phyloP scores from a whole-genome alignment of 2,888 invertebrate species.

The Philhelius pedissequus region DNA sequence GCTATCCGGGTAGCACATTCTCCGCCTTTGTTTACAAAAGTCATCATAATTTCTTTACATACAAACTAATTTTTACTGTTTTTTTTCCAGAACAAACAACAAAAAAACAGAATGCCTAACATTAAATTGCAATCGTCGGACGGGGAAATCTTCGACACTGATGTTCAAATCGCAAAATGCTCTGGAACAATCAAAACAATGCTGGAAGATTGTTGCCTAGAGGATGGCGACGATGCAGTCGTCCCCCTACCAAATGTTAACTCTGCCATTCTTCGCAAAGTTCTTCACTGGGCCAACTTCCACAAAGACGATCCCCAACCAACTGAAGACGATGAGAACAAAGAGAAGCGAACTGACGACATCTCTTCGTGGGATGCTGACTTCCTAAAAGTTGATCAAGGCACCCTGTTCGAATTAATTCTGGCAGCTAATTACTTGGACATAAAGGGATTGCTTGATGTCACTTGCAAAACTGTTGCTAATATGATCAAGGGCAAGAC shows the following conservation, averaged over 20 bases:
- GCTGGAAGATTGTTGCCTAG: slow-evolving; percentile 96
- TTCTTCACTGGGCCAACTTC: slow-evolving; percentile 94
- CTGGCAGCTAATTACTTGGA: slow-evolving; percentile 98
- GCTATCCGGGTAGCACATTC: neutral
- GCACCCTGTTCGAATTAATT: slow-evolving; percentile 96
- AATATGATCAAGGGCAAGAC: slow-evolving; percentile 99
- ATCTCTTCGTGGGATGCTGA: slow-evolving; percentile 99
- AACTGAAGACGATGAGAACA: slow-evolving; percentile 98
- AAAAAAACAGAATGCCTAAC: slow-evolving; percentile 87
- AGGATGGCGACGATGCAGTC: slow-evolving; percentile 94
- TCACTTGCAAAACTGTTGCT: slow-evolving; percentile 98
- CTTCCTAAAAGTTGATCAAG: slow-evolving; percentile 98
- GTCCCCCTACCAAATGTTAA: slow-evolving; percentile 98
- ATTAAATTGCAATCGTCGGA: slow-evolving; percentile 97
- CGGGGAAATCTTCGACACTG: slow-evolving; percentile 96
- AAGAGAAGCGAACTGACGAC: slow-evolving; percentile 99
- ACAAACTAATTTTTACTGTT: neutral
- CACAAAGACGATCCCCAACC: slow-evolving; percentile 97
- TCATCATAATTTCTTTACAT: neutral
- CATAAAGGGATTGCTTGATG: slow-evolving; percentile 96
- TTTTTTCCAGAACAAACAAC: neutral
- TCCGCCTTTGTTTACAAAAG: slow-evolving; percentile 56
- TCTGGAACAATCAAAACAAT: slow-evolving; percentile 99
- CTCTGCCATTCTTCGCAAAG: slow-evolving; percentile 96
- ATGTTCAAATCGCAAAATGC: slow-evolving; percentile 97